Percentiles rank a stretch among this genome's conserved stretches.
phyloP scores from a whole-genome alignment of 2,113 vertebrate genomes.

The Chamaetylas fuelleborni region DNA sequence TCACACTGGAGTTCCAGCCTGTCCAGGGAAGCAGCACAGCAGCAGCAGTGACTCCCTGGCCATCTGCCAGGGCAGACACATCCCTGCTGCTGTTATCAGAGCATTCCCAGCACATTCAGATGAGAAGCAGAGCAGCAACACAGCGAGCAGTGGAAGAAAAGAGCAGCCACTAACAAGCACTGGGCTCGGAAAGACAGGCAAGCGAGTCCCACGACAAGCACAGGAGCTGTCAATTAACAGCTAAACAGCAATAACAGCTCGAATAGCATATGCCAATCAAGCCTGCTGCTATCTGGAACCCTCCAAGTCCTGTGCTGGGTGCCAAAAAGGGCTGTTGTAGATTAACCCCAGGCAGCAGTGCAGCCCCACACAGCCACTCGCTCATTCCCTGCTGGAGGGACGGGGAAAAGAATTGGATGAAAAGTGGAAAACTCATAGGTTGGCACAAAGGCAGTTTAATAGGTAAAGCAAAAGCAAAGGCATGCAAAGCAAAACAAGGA shows the following conservation, averaged over 20 bases:
- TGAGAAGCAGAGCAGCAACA: background rate
- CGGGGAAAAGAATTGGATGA: background rate
- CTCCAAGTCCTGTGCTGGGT: background rate
- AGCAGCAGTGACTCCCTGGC: background rate
- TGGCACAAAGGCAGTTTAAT: background rate
- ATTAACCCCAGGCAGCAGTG: background rate
- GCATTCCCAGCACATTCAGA: background rate
- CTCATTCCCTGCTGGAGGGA: background rate
- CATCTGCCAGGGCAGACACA: background rate
- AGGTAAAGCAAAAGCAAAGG: background rate
- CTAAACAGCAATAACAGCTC: background rate
- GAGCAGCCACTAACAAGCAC: background rate
- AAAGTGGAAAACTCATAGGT: background rate
- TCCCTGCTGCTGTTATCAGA: background rate
- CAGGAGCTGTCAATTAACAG: background rate
- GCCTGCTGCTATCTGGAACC: background rate
- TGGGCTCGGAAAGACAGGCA: background rate
- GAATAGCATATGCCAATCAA: background rate
- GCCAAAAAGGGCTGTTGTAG: background rate
- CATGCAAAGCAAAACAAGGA: background rate
- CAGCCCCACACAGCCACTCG: background rate
- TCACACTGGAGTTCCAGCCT: fast-evolving
- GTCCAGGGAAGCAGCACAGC: background rate
- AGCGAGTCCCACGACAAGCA: background rate
- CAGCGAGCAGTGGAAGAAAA: background rate